Percentiles rank a stretch among this genome's conserved stretches.
These are phyloP conservation scores for Neoarius graeffei DNA, from an alignment of 2,113 vertebrate genomes.

Conservation along the genomic window DNA sequence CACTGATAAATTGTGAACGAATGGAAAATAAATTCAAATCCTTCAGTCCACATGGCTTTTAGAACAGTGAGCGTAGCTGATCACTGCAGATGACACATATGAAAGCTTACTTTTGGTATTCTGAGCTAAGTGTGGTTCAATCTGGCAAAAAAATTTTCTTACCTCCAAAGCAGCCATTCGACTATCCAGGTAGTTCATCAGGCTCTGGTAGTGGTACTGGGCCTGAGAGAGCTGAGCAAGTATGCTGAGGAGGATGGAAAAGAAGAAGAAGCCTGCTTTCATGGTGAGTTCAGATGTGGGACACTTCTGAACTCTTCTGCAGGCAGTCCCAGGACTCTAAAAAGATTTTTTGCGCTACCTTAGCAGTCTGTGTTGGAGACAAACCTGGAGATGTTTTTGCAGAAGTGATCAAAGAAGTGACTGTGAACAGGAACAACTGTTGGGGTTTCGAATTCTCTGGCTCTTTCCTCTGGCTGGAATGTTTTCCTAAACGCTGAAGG, in stretches of 20 bases:
- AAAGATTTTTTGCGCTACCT: background rate
- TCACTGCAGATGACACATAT: background rate
- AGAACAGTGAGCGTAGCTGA: background rate
- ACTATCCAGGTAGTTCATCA: constrained; percentile 80
- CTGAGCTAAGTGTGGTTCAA: background rate
- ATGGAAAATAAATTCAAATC: background rate
- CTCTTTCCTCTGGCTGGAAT: constrained; percentile 72
- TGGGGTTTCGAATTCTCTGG: constrained; percentile 64
- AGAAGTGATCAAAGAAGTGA: constrained; percentile 53
- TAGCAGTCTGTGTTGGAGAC: background rate
- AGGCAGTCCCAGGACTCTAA: background rate
- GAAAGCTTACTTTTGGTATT: background rate
- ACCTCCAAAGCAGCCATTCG: constrained; percentile 77
- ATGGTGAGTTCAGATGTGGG: constrained; percentile 62
- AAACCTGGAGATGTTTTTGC: constrained; percentile 22
- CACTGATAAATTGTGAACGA: background rate
- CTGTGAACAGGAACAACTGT: constrained; percentile 46
- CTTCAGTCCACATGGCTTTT: background rate
- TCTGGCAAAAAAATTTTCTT: constrained; percentile 54
- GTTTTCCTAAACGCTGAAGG: constrained; percentile 77
- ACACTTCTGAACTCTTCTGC: constrained; percentile 19
- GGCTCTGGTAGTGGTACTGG: constrained; percentile 76
- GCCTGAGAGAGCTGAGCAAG: constrained; percentile 56
- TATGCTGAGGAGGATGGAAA: constrained; percentile 63
- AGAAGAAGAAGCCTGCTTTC: constrained; percentile 63